These are phyloP conservation scores for Acanthis flammea DNA, from an alignment of 2,797 vertebrate species.

Conservation along the genomic window DNA sequence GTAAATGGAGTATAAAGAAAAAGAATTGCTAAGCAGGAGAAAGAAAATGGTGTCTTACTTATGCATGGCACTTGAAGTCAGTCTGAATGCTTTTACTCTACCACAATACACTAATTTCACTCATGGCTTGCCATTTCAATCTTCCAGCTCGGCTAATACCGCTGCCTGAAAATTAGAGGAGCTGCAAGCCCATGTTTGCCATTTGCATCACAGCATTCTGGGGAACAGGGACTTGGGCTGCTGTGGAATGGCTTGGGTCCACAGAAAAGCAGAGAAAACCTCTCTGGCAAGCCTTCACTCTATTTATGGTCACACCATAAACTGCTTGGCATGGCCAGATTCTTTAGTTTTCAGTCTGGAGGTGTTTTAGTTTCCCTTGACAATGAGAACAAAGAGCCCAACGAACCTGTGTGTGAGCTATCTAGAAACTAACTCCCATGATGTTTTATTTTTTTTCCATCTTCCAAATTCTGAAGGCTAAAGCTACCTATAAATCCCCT, in stretches of 20 bases:
- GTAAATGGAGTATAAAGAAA: slow-evolving; percentile 3
- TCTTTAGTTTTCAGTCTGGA: neutral
- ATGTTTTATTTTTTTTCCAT: neutral
- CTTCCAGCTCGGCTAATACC: rapidly evolving
- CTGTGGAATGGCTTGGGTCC: neutral
- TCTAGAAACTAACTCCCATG: neutral
- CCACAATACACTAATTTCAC: neutral
- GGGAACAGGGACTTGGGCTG: neutral
- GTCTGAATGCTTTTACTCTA: neutral
- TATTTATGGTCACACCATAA: neutral
- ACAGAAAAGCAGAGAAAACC: neutral
- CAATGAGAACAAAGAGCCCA: neutral
- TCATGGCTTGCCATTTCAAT: slow-evolving; percentile 13
- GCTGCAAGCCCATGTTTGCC: neutral
- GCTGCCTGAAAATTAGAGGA: neutral
- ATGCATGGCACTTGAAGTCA: neutral
- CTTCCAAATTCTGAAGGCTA: neutral
- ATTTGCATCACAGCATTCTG: neutral
- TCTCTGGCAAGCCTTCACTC: neutral
- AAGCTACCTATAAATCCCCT: neutral
- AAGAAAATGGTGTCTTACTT: neutral
- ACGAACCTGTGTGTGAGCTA: neutral
- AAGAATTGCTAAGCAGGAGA: neutral
- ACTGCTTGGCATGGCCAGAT: neutral
- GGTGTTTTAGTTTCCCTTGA: neutral